Evolutionary conservation across 2,888 invertebrate genomes (phyloP).

Genomic region (Latheticus oryzae): DNA sequence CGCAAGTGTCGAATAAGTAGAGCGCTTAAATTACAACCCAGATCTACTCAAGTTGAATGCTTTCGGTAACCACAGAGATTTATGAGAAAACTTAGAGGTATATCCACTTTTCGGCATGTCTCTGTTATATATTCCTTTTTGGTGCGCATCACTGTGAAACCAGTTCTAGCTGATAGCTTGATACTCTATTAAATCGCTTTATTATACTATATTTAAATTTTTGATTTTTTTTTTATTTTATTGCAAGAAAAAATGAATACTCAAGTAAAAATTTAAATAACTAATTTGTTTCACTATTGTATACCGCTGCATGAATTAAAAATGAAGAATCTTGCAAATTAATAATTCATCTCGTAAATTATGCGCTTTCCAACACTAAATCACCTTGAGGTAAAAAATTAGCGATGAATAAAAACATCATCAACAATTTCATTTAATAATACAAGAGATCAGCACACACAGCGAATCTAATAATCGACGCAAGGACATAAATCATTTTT

Average conservation of each 20-base stretch:
- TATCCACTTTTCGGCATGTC: slow-evolving; percentile 33
- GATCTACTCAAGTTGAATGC: slow-evolving; percentile 16
- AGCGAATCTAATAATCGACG: slow-evolving; percentile 22
- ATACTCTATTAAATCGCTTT: slow-evolving; percentile 39
- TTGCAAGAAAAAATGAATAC: background rate
- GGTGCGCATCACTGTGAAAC: slow-evolving; percentile 29
- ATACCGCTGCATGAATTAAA: background rate
- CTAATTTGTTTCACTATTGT: too few species aligned
- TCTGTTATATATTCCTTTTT: slow-evolving; percentile 26
- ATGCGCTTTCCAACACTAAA: slow-evolving; percentile 3
- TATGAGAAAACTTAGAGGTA: slow-evolving; percentile 32
- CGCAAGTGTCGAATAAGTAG: slow-evolving; percentile 16
- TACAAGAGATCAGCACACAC: slow-evolving; percentile 15
- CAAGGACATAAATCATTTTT: slow-evolving; percentile 40
- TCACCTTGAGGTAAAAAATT: slow-evolving; percentile 8
- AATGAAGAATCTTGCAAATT: slow-evolving; percentile 1
- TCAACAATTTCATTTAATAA: background rate
- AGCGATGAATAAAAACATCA: background rate
- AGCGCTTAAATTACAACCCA: slow-evolving; percentile 14
- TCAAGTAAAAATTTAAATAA: too few species aligned
- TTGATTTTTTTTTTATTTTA: slow-evolving; percentile 27
- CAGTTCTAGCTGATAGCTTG: slow-evolving; percentile 32
- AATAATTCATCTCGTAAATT: slow-evolving; percentile 9
- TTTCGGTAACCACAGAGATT: slow-evolving; percentile 25
- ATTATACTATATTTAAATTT: slow-evolving; percentile 37